Evolutionary conservation across 2,888 invertebrate species (phyloP), one percentile per base, ranked within the genome.

Genomic region (Strigamia crassipes): DNA sequence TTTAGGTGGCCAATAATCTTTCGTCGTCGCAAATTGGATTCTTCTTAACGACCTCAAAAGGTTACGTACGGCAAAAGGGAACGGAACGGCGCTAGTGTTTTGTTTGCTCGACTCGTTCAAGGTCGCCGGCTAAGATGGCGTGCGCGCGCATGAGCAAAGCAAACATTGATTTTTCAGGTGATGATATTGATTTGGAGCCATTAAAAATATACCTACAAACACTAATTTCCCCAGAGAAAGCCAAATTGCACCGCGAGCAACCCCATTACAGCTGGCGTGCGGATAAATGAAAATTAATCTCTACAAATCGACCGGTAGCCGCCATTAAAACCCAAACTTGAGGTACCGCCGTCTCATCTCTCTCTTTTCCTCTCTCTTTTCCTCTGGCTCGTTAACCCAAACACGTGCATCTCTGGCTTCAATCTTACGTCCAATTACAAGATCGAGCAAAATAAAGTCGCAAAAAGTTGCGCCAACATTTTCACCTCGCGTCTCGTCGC

Each of bases 151-250:
- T 51, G 18, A 8, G 18, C n/a, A n/a, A 51, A 51, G 51, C 51
- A 15, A 51, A 51, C 51, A 51, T 51, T 51, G 51, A 51, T 51
- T 51, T 51, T 51, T n/a, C 51, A 51, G 51, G 51, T 51, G 51
- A 51, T 51, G 51, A 51, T 51, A 51, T 51, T 51, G 51, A 51
- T 51, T 51, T 51, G 51, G 51, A 51, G 51, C 51, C 51, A 51
- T 51, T 51, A 51, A 51, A 51, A 51, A 51, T 51, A 51, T 51
- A 51, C 51, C n/a, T 51, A 51, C 51, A 51, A 51, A 51, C 51
- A 51, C 51, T 51, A 51, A 51, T 51, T 51, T 51, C 51, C 51
- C 51, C 18, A 51, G 51, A 51, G 51, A n/a, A 51, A 18, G 51
- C 51, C 51, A 51, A 51, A 51, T 51, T 51, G 51, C 51, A 51